These are phyloP conservation scores for Pseudochromis fuscus DNA, from an alignment of 2,797 vertebrate genomes.

Conservation along the genomic window DNA sequence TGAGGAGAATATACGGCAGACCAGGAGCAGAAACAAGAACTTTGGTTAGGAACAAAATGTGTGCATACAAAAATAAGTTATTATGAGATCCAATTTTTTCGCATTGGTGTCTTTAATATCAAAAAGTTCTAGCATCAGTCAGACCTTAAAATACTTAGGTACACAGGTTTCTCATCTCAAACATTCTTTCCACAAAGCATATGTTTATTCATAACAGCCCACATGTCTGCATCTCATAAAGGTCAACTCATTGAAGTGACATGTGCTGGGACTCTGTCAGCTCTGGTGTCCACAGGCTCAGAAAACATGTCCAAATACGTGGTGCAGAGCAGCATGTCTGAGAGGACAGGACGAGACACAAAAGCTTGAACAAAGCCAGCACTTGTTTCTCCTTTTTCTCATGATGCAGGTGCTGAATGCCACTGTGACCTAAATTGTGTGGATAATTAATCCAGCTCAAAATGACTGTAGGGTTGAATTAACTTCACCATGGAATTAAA, in stretches of 20 bases:
- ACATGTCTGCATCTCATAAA: slow-evolving; percentile 34
- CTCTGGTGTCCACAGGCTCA: background rate
- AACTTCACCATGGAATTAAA: too few species aligned
- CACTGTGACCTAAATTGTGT: too few species aligned
- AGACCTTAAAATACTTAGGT: background rate
- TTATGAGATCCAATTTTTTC: too few species aligned
- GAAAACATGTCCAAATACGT: slow-evolving; percentile 8
- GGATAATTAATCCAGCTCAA: too few species aligned
- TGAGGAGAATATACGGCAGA: background rate
- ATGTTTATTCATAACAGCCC: slow-evolving; percentile 15
- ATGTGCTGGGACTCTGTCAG: slow-evolving; percentile 36
- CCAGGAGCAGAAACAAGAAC: background rate
- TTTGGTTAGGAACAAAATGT: background rate
- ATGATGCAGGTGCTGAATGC: too few species aligned
- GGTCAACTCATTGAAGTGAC: slow-evolving; percentile 50
- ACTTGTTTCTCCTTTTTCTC: too few species aligned
- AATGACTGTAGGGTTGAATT: too few species aligned
- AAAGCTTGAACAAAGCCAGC: too few species aligned
- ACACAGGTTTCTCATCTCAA: background rate
- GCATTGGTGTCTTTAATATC: too few species aligned
- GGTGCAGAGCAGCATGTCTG: slow-evolving; percentile 20
- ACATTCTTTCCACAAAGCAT: slow-evolving; percentile 3
- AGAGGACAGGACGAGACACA: too few species aligned
- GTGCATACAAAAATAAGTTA: background rate
- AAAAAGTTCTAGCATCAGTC: background rate